Evolutionary conservation across 2,113 vertebrate genomes (phyloP).

Genomic region (Thalassoma bifasciatum): DNA sequence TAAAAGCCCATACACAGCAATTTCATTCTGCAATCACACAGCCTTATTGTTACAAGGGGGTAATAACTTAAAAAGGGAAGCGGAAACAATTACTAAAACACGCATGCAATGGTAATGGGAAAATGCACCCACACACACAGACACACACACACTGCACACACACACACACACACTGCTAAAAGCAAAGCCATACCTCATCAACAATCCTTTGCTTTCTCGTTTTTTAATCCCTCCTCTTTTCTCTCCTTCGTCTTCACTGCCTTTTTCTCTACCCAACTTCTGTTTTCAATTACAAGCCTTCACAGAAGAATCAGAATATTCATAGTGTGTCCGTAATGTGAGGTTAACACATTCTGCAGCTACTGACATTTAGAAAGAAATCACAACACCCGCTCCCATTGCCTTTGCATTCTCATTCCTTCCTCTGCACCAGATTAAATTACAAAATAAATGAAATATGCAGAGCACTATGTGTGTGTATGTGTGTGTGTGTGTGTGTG

Average conservation of each 20-base stretch:
- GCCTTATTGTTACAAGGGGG: slow-evolving; percentile 75
- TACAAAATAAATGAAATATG: slow-evolving; percentile 97
- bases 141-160: slow-evolving; percentile 26
- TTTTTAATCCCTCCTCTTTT: slow-evolving; percentile 22
- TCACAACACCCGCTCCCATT: slow-evolving; percentile 84
- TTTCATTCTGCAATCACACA: slow-evolving; percentile 75
- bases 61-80: slow-evolving; percentile 76
- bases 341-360: slow-evolving; percentile 77
- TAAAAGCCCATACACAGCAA: slow-evolving; percentile 79
- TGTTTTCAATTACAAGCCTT: slow-evolving; percentile 80
- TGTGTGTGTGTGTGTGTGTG: slow-evolving; percentile 22
- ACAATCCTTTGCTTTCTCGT: slow-evolving; percentile 33
- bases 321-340: slow-evolving; percentile 73
- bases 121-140: slow-evolving; percentile 32
- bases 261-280: slow-evolving; percentile 42
- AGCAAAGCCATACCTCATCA: slow-evolving; percentile 64
- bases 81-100: slow-evolving; percentile 80
- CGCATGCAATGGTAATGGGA: slow-evolving; percentile 64
- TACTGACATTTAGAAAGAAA: slow-evolving; percentile 90
- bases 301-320: slow-evolving; percentile 70
- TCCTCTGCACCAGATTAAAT: slow-evolving; percentile 91
- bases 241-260: background rate
- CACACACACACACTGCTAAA: slow-evolving; percentile 37
- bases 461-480: slow-evolving; percentile 69
- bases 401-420: slow-evolving; percentile 86